These are phyloP conservation scores for Stenolophus ochropezus DNA, from an alignment of 2,888 invertebrate genomes.

Conservation along the genomic window DNA sequence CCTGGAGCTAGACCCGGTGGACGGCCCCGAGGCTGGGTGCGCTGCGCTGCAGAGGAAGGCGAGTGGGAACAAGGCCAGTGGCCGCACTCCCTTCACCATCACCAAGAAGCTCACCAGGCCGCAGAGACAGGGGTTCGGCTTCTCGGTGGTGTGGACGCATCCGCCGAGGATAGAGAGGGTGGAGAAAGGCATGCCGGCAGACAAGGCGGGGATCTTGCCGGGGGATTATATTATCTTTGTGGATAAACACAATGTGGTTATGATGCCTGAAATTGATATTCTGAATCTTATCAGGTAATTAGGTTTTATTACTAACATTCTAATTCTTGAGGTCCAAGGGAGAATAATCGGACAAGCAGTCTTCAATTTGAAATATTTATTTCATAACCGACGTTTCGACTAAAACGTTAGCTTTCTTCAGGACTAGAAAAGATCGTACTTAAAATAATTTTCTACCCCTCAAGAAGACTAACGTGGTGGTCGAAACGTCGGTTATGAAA, in stretches of 20 bases:
- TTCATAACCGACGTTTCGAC: no score
- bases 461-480: no score
- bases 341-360: no score
- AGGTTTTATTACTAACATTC: no score
- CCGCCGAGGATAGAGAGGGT: slow-evolving; percentile 91
- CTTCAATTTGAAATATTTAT: no score
- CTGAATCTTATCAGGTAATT: slow-evolving; percentile 75
- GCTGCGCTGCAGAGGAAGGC: slow-evolving; percentile 75
- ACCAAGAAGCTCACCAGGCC: slow-evolving; percentile 78
- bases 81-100: slow-evolving; percentile 89
- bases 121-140: slow-evolving; percentile 81
- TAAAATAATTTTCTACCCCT: no score
- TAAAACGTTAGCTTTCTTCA: no score
- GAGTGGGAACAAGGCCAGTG: slow-evolving; percentile 75
- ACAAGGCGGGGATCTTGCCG: slow-evolving; percentile 86
- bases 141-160: slow-evolving; percentile 92
- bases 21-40: slow-evolving; percentile 78
- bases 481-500: no score
- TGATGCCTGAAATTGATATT: slow-evolving; percentile 84
- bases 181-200: slow-evolving; percentile 87
- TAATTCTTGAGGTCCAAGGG: no score
- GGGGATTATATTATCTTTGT: slow-evolving; percentile 93
- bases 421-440: no score
- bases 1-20: slow-evolving; percentile 86
- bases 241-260: slow-evolving; percentile 90